phyloP scores from a whole-genome alignment of 2,888 invertebrate species.

The Drosophila mimica region DNA sequence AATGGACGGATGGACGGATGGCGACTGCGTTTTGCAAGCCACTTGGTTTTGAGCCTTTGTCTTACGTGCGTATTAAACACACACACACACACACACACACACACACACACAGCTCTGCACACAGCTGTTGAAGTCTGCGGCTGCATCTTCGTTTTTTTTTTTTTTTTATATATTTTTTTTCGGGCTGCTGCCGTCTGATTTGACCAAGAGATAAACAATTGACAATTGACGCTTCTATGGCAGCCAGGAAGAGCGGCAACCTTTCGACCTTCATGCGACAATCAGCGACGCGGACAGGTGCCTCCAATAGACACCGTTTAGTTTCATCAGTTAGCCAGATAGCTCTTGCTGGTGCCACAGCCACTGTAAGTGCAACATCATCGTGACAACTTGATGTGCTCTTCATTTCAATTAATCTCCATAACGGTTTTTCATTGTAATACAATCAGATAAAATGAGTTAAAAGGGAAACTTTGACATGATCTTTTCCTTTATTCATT shows the following conservation, averaged over 20 bases:
- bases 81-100: constrained; percentile 16
- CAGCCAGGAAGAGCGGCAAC: constrained; percentile 45
- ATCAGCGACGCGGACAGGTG: constrained; percentile 60
- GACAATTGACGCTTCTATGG: constrained; percentile 78
- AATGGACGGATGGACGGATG: constrained; percentile 3
- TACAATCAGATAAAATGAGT: too few species aligned
- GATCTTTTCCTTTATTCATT: not conserved
- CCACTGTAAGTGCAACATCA: not conserved
- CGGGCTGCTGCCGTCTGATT: constrained; percentile 63
- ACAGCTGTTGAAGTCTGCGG: constrained; percentile 54
- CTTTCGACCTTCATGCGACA: constrained; percentile 18
- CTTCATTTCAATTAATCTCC: too few species aligned
- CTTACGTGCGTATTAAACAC: constrained; percentile 24
- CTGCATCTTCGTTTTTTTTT: constrained; percentile 19
- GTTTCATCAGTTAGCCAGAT: constrained; percentile 23
- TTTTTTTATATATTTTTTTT: not conserved
- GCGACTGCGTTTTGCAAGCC: constrained; percentile 45
- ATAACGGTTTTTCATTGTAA: too few species aligned
- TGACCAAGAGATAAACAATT: constrained; percentile 71
- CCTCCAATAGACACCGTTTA: constrained; percentile 64
- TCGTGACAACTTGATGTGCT: not conserved
- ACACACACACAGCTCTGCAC: constrained; percentile 16
- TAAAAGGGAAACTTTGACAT: not conserved
- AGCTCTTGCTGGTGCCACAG: constrained; percentile 8
- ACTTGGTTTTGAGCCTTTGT: constrained; percentile 36